A percentile compares a stretch with the other conserved stretches of the same genome.
Conservation (phyloP, 2,113 vertebrate genomes). For the Mirounga angustirostris region DNA sequence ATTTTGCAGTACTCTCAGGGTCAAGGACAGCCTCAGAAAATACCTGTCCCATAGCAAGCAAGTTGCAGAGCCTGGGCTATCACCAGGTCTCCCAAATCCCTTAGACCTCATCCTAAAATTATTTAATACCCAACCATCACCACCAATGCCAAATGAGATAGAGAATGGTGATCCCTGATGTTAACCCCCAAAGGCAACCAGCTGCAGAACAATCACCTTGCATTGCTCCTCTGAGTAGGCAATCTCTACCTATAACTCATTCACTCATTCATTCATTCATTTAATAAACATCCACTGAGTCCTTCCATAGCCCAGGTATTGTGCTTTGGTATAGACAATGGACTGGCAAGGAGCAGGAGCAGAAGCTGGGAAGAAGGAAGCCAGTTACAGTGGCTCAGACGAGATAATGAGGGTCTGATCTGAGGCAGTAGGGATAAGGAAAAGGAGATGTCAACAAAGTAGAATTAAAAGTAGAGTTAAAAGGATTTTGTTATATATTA, state of each 20-base stretch:
- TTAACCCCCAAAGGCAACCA: neutral
- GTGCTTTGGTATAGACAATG: accelerated
- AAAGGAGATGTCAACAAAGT: neutral
- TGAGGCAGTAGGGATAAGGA: neutral
- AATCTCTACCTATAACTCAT: neutral
- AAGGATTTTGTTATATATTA: neutral
- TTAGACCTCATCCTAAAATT: neutral
- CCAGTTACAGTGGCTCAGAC: neutral
- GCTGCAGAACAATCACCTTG: too few relatives aligned
- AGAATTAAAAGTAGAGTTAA: neutral
- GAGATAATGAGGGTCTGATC: neutral
- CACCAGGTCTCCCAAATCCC: neutral
- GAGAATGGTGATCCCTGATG: neutral
- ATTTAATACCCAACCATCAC: neutral
- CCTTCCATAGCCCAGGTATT: neutral
- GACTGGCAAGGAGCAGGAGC: neutral
- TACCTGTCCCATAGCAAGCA: neutral
- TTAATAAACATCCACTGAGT: too few relatives aligned
- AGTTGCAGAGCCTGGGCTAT: neutral
- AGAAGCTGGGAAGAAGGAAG: neutral
- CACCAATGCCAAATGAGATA: neutral
- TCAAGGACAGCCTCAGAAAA: neutral
- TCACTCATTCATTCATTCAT: too few relatives aligned
- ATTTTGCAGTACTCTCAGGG: neutral
- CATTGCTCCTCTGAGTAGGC: neutral